Conservation (phyloP, 2,113 vertebrate species). For the Cnemophilus loriae region DNA sequence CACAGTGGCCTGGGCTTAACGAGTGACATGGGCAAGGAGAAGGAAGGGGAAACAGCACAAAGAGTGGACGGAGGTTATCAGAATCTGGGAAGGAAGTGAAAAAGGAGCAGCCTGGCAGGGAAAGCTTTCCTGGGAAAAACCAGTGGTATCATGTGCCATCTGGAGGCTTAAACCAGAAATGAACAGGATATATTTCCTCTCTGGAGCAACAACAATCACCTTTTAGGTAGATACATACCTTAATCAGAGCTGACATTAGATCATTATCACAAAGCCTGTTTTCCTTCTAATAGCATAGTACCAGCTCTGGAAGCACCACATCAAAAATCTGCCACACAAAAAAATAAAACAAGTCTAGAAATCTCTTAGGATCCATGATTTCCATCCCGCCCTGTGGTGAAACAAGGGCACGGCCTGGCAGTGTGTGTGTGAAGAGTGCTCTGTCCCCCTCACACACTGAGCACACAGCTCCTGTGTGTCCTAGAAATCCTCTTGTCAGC, state of each 20-base stretch:
- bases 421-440: fast-evolving
- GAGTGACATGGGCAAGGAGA: too few relatives aligned
- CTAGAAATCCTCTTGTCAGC: not conserved
- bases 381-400: not conserved
- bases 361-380: not conserved
- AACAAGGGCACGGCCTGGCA: not conserved
- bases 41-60: not conserved
- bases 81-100: not conserved
- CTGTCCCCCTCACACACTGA: not conserved
- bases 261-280: not conserved
- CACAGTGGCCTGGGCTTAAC: fast-evolving
- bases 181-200: not conserved
- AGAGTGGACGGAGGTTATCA: not conserved
- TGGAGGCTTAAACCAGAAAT: conserved; percentile 16
- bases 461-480: not conserved
- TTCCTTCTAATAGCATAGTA: not conserved
- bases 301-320: not conserved
- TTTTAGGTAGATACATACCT: not conserved
- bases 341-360: not conserved
- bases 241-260: not conserved
- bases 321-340: not conserved
- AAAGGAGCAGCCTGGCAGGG: not conserved
- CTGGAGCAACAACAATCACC: not conserved
- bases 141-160: conserved; percentile 35
- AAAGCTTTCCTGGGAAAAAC: not conserved